phyloP scores from a whole-genome alignment of 2,888 invertebrate species.

The Ephialtes manifestator region DNA sequence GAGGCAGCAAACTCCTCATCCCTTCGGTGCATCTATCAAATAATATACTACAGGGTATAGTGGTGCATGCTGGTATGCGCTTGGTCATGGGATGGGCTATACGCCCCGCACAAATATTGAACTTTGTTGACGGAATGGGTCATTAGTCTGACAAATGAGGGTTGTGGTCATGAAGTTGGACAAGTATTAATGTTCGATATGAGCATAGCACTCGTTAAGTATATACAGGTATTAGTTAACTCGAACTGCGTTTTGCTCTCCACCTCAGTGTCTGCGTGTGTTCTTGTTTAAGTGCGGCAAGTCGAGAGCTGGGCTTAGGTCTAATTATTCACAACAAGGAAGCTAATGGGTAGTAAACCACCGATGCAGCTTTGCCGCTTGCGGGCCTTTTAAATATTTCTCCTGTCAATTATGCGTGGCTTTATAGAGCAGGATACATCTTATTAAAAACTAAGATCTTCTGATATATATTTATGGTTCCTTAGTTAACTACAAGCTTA shows the following conservation, averaged over 20 bases:
- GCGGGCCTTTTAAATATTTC: constrained; percentile 5
- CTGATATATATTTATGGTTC: background rate
- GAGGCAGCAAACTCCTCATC: background rate
- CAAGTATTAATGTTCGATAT: constrained; percentile 40
- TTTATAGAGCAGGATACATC: background rate
- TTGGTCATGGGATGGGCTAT: constrained; percentile 1
- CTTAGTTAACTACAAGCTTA: background rate
- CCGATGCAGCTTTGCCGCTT: background rate
- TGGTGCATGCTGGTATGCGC: background rate
- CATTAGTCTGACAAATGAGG: constrained; percentile 55
- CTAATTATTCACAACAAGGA: constrained; percentile 21
- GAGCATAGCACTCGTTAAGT: constrained; percentile 25
- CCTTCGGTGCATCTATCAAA: constrained; percentile 11
- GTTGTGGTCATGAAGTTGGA: constrained; percentile 44
- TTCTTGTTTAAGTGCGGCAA: background rate
- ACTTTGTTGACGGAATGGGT: constrained; percentile 53
- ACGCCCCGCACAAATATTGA: constrained; percentile 50
- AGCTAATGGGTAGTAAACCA: constrained; percentile 4
- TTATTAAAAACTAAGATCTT: background rate
- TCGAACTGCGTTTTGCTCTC: background rate
- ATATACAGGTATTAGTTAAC: constrained; percentile 37
- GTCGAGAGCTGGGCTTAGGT: background rate
- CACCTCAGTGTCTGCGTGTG: background rate
- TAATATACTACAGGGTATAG: constrained; percentile 6
- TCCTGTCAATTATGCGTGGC: background rate